Percentiles rank a stretch among this genome's conserved stretches.
These are phyloP conservation scores for Volucella inflata DNA, from an alignment of 2,888 invertebrate genomes.

Conservation along the genomic window DNA sequence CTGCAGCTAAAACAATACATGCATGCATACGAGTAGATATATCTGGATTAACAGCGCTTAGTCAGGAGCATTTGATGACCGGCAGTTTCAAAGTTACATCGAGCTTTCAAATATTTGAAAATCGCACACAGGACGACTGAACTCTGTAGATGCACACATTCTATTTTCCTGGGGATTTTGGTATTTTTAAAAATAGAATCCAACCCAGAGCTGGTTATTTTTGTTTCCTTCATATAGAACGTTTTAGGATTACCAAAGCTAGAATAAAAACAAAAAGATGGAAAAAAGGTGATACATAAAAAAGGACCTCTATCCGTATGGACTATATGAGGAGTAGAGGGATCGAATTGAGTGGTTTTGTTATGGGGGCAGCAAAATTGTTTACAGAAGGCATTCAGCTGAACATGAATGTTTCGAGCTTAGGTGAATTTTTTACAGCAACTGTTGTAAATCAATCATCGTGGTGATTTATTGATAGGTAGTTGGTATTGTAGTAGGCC, in stretches of 20 bases:
- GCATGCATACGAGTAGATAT: conserved; percentile 4
- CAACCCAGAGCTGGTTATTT: conserved; percentile 7
- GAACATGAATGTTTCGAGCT: no score
- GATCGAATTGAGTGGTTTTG: no score
- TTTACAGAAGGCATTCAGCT: no score
- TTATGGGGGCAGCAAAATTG: no score
- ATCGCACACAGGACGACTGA: conserved; percentile 8
- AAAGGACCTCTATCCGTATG: no score
- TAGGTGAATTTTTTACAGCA: no score
- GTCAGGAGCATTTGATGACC: conserved; percentile 55
- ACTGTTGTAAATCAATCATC: conserved; percentile 13
- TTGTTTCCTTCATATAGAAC: conserved; percentile 9
- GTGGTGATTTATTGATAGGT: background rate
- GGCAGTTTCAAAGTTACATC: conserved; percentile 21
- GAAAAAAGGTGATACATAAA: no score
- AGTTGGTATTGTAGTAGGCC: no score
- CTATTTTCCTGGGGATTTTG: background rate
- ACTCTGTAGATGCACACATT: background rate
- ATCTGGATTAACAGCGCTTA: conserved; percentile 69
- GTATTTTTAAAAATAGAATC: conserved; percentile 40
- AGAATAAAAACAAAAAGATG: background rate
- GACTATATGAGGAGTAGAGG: no score
- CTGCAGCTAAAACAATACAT: conserved; percentile 34
- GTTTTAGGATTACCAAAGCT: background rate
- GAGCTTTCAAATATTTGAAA: conserved; percentile 51